Percentiles rank a stretch among this genome's conserved stretches.
Conservation (phyloP, 1,140 invertebrate genomes). For the Orchestia grillus region DNA sequence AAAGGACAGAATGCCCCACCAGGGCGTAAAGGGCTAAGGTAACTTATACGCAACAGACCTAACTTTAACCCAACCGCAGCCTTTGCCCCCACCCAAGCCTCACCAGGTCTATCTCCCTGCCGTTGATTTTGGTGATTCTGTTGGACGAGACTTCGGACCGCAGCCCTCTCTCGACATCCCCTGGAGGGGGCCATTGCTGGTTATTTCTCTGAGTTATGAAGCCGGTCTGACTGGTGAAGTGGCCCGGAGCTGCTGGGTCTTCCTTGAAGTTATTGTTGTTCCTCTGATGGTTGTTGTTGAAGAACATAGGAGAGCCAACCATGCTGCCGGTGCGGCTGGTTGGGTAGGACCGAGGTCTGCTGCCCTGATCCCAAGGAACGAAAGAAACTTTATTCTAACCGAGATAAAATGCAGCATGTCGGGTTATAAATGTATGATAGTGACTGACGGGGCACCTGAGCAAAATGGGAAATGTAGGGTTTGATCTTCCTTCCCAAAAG, state of each 20-base stretch:
- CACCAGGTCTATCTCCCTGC: constrained; percentile 16
- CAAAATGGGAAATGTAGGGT: no score
- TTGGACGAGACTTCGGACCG: not conserved
- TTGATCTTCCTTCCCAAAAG: no score
- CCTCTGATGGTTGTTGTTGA: not conserved
- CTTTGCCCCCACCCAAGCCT: not conserved
- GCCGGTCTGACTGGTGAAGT: not conserved
- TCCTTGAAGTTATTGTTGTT: not conserved
- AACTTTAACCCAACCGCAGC: no score
- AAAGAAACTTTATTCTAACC: no score
- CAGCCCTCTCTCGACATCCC: not conserved
- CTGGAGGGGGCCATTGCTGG: not conserved
- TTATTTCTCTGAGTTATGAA: not conserved
- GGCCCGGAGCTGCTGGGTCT: not conserved
- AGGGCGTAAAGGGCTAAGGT: no score
- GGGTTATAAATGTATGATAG: no score
- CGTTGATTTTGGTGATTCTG: not conserved
- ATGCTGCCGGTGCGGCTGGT: not conserved
- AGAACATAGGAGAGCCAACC: not conserved
- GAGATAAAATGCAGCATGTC: no score
- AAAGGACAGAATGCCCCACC: no score
- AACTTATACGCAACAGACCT: no score
- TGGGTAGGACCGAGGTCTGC: not conserved
- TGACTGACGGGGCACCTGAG: no score
- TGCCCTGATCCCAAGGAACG: not conserved